Evolutionary conservation across 2,888 invertebrate species (phyloP), one percentile per base, ranked within the genome.

Genomic region (Boloria selene): DNA sequence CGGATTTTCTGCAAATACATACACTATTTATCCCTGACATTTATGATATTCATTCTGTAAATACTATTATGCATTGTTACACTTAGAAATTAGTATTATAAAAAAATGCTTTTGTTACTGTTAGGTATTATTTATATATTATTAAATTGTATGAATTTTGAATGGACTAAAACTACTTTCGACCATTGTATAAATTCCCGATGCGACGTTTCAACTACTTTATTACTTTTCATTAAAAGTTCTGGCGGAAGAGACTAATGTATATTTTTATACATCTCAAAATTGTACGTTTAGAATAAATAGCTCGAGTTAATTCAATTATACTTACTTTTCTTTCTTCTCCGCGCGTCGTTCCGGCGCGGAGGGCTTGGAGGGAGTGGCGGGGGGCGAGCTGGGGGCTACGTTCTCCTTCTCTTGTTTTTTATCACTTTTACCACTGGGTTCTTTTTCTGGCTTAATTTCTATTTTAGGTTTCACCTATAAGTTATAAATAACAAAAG

Each of bases 371-470:
- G 72, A 80, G 65, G 85, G 84, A 44, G 88, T 79, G 76, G 84
- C 78, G 65, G 89, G 87, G 4, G 87, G 88, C 3, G 88, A 83
- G 66, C 79, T 78, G 14, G 92, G 92, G 47, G 92, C 91, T 14
- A 92, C 92, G 74, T 92, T 92, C 77, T 93, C 92, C 68, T 93
- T 92, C 79, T 93, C 92, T 54, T 83, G 86, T 66, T 92, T 92
- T 81, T 90, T 91, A 75, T 89, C 89, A 2, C 80, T 72, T 59
- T 90, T 90, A 0, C 79, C 79, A 6, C 81, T 75, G 62, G 69
- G 78, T 70, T 89, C 87, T 67, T 87, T 88, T 68, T 88, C 88
- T 1, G 79, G 70, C 74, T 89, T 90, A 61, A 75, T 71, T 68
- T 90, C 90, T 74, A 83, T 59, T 78, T 90, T 92, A 47, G 83